phyloP scores from a whole-genome alignment of 2,888 invertebrate species.

The Linnaemya vulpina region DNA sequence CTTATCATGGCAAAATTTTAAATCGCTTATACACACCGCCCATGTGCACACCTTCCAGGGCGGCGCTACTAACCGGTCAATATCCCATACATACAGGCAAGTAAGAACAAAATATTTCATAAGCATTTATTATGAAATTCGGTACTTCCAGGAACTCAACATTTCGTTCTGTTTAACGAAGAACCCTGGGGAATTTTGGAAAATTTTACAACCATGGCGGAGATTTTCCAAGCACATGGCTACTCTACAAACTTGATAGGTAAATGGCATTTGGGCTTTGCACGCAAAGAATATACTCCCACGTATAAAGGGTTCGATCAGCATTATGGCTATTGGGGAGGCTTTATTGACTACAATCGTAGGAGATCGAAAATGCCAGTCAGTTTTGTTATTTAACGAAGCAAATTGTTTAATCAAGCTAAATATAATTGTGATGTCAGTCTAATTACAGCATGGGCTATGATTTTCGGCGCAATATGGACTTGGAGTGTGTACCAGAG shows the following conservation, averaged over 20 bases:
- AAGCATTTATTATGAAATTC: not conserved
- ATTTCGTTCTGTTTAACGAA: conserved; percentile 86
- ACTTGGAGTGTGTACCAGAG: conserved; percentile 84
- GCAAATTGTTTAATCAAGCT: not conserved
- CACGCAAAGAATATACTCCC: conserved; percentile 85
- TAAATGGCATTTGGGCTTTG: conserved; percentile 96
- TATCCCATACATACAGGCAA: conserved; percentile 92
- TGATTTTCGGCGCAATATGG: conserved; percentile 84
- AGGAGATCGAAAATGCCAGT: conserved; percentile 84
- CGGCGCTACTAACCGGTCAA: conserved; percentile 92
- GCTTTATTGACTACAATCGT: conserved; percentile 91
- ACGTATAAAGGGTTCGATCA: conserved; percentile 89
- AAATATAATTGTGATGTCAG: not conserved
- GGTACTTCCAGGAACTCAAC: conserved; percentile 87
- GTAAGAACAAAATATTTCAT: not conserved
- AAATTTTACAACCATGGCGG: conserved; percentile 87
- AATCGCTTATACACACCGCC: conserved; percentile 92
- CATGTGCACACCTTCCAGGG: conserved; percentile 92
- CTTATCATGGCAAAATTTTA: conserved; percentile 92
- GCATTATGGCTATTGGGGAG: conserved; percentile 93
- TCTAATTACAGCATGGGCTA: conserved; percentile 81
- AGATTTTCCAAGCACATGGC: conserved; percentile 87
- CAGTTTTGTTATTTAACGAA: conserved; percentile 55
- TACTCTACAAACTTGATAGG: conserved; percentile 93
- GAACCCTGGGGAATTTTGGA: conserved; percentile 89